A percentile compares a stretch with the other conserved stretches of the same genome.
Evolutionary conservation across 2,113 vertebrate genomes (phyloP).

Genomic region (Percopsis transmontana): DNA sequence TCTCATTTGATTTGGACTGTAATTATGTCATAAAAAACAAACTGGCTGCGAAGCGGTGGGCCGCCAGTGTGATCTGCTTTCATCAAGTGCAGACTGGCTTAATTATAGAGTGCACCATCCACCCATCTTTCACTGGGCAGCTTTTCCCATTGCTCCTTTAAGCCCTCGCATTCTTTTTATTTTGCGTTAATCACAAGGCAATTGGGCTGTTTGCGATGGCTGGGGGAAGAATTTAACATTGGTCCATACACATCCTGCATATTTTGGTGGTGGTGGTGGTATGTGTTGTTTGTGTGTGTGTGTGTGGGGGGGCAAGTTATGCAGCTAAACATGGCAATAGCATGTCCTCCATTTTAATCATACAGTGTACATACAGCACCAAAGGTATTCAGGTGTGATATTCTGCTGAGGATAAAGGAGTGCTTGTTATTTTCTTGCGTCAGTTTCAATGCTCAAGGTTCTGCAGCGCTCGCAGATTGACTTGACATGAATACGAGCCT

Average conservation of each 20-base stretch:
- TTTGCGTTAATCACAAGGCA: conserved; percentile 77
- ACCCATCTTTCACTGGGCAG: conserved; percentile 75
- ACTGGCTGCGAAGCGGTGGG: conserved; percentile 79
- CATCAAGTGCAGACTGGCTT: conserved; percentile 81
- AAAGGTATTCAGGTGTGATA: conserved; percentile 52
- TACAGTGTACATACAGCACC: conserved; percentile 45
- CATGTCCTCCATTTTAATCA: conserved; percentile 63
- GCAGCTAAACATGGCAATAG: conserved; percentile 50
- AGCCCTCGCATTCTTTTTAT: conserved; percentile 73
- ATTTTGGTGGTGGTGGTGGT: background rate
- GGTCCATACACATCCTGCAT: conserved; percentile 63
- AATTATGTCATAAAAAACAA: conserved; percentile 82
- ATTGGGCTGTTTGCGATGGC: conserved; percentile 63
- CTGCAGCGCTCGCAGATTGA: conserved; percentile 11
- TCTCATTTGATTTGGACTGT: conserved; percentile 81
- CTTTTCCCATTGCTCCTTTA: conserved; percentile 71
- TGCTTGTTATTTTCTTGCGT: conserved; percentile 40
- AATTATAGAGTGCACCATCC: conserved; percentile 76
- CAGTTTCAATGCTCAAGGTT: conserved; percentile 47
- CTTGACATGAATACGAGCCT: background rate
- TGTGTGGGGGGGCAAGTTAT: conserved; percentile 19
- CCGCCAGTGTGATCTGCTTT: conserved; percentile 79
- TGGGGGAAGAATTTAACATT: conserved; percentile 63
- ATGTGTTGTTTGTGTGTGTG: background rate
- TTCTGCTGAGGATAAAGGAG: conserved; percentile 44